phyloP scores from a whole-genome alignment of 2,888 invertebrate species.

The Myopa testacea region DNA sequence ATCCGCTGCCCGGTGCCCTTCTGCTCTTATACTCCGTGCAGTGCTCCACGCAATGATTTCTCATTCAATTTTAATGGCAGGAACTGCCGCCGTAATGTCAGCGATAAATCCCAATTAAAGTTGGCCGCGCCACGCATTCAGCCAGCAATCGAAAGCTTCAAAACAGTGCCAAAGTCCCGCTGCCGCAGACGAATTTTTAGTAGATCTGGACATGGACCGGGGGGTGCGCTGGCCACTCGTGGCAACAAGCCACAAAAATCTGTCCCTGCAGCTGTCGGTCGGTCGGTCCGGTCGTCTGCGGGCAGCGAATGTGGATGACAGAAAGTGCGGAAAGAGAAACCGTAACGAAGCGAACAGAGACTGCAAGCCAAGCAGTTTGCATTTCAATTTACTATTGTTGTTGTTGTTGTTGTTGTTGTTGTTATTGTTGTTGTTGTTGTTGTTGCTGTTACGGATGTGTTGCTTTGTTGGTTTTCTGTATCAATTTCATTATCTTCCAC shows the following conservation, averaged over 20 bases:
- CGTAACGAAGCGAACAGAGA: too few relatives aligned
- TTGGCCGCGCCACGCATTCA: constrained; percentile 27
- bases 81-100: constrained; percentile 34
- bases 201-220: not conserved
- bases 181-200: constrained; percentile 15
- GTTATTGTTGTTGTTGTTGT: constrained; percentile 3
- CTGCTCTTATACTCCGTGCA: not conserved
- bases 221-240: constrained; percentile 8
- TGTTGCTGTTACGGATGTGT: not conserved
- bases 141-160: constrained; percentile 20
- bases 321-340: too few relatives aligned
- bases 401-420: constrained; percentile 5
- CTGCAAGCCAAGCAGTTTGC: constrained; percentile 23
- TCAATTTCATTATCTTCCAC: constrained; percentile 28
- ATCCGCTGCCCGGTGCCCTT: not conserved
- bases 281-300: not conserved
- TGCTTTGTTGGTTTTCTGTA: constrained; percentile 5
- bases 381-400: not conserved
- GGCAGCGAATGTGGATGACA: not conserved
- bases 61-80: constrained; percentile 31
- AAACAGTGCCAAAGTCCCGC: not conserved
- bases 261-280: not conserved
- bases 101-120: constrained; percentile 39
- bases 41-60: constrained; percentile 13
- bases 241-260: constrained; percentile 38